A percentile compares a stretch with the other conserved stretches of the same genome.
Evolutionary conservation across 2,888 invertebrate genomes (phyloP).

Genomic region (Tenodera sinensis): DNA sequence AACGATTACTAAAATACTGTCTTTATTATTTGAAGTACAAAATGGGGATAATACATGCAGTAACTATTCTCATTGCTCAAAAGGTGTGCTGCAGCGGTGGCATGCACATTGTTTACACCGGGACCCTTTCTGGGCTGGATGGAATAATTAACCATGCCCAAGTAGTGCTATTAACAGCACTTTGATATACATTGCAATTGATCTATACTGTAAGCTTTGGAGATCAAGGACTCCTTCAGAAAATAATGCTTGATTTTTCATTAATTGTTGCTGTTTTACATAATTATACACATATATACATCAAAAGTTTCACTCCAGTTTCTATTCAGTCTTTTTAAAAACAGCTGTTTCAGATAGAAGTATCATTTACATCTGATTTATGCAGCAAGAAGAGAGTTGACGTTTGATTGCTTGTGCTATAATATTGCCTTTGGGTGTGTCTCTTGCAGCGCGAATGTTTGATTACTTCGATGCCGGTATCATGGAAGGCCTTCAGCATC

Average conservation of each 20-base stretch:
- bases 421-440: constrained; percentile 17
- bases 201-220: not conserved
- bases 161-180: too few species aligned
- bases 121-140: too few species aligned
- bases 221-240: not conserved
- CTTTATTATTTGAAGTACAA: too few species aligned
- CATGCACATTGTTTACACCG: too few species aligned
- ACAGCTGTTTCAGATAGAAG: not conserved
- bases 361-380: not conserved
- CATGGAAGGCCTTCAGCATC: constrained; percentile 88
- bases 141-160: too few species aligned
- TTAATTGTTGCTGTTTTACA: not conserved
- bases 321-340: not conserved
- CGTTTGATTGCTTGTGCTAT: not conserved
- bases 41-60: too few species aligned
- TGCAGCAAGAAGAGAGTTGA: not conserved
- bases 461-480: constrained; percentile 91
- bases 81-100: too few species aligned
- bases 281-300: not conserved
- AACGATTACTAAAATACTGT: too few species aligned
- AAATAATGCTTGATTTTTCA: not conserved
- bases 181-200: not conserved
- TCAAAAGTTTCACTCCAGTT: too few species aligned
- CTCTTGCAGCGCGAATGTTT: constrained; percentile 78
- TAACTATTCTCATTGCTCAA: too few species aligned